These are phyloP conservation scores for Apis cerana DNA, from an alignment of 1,140 invertebrate species.

Conservation along the genomic window DNA sequence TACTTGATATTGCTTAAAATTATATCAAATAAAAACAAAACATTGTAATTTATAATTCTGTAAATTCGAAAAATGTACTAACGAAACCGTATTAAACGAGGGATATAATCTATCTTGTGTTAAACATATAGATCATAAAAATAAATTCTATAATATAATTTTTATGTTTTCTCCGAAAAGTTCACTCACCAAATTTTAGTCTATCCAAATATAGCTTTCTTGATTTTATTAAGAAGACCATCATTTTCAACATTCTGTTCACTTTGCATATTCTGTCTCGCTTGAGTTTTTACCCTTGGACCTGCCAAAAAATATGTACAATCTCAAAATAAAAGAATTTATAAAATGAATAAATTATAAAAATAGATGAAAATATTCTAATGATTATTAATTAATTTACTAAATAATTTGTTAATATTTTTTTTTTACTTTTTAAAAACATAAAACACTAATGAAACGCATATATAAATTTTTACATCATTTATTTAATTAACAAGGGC, in stretches of 20 bases:
- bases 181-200: constrained; percentile 55
- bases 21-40: too few relatives aligned
- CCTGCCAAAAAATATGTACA: constrained; percentile 77
- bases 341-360: not conserved
- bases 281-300: constrained; percentile 81
- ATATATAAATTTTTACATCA: constrained; percentile 51
- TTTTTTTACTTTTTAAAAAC: not conserved
- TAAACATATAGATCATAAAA: not conserved
- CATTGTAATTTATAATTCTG: too few relatives aligned
- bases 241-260: constrained; percentile 69
- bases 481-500: constrained; percentile 55
- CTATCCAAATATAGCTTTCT: constrained; percentile 86
- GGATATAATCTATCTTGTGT: not conserved
- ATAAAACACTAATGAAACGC: constrained; percentile 58
- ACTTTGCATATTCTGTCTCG: constrained; percentile 72
- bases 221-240: constrained; percentile 84
- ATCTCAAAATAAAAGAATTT: constrained; percentile 12
- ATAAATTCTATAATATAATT: not conserved
- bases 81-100: too few relatives aligned
- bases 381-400: not conserved
- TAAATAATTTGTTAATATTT: constrained; percentile 9
- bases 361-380: not conserved
- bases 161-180: not conserved
- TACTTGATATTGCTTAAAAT: too few relatives aligned
- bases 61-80: too few relatives aligned